Evolutionary conservation across 1,140 invertebrate genomes (phyloP), one percentile per base, ranked within the genome.

Genomic region (Lordiphosa mommai): DNA sequence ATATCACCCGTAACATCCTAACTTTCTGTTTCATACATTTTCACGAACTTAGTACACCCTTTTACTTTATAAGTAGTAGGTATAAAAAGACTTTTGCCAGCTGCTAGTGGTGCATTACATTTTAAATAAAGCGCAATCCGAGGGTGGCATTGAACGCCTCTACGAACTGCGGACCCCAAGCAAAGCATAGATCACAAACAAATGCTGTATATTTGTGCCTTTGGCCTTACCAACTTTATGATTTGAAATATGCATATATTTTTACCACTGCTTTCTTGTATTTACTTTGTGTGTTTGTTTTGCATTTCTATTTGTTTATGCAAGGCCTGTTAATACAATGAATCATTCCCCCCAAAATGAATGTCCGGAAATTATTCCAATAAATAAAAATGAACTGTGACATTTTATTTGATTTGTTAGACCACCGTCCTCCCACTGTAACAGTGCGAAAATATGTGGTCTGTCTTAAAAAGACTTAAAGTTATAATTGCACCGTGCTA

Each of bases 301-400:
- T 40, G 10, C 17, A 36, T 7, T 63, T 61, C 48, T 59, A 37
- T 67, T 67, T 67, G 47, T 52, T 67, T 61, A 68, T 58, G 41
- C 53, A 68, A 71, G 47, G 50, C 47, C 44, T 50, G 43, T 30
- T 43, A 66, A 61, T 46, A 41, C 57, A 73, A 67, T 80, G 66
- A 80, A 53, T 80, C 76, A 82, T 76, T 53, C 43, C 16, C 9
- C 33, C 34, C 30, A 27, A 55, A 61, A 34, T 30, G 34, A 47
- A 40, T 58, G 61, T 63, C 61, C 64, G 64, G 53, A 74, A 69
- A 74, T 56, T 71, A 71, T 67, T 48, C 76, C 67, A 80, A 82
- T 82, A 82, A 84, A 82, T 84, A 72, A 84, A 60, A 76, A 84
- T 84, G 77, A 80, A 72, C 77, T 82, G 72, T 72, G 71, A 84